Conservation (phyloP, 2,797 vertebrate species). For the Malurus splendens region DNA sequence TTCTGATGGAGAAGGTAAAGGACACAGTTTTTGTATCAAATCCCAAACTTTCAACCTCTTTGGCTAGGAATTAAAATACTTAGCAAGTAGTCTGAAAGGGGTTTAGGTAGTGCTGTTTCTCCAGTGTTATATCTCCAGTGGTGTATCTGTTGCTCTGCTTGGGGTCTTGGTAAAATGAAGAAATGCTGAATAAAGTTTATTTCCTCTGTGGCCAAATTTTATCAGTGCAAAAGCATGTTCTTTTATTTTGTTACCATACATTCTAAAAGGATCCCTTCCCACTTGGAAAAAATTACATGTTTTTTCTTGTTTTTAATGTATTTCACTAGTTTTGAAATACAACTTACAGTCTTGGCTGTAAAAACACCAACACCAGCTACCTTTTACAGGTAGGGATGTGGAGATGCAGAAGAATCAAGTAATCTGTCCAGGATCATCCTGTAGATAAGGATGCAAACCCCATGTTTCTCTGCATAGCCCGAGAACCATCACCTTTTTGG, state of each 20-base stretch:
- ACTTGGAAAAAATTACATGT: background rate
- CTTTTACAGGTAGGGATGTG: background rate
- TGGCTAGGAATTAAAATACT: background rate
- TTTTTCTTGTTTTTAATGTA: background rate
- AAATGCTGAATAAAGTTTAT: background rate
- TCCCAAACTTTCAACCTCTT: background rate
- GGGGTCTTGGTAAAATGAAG: background rate
- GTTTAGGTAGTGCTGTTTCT: background rate
- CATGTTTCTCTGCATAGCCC: background rate
- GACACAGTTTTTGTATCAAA: background rate
- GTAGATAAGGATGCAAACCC: background rate
- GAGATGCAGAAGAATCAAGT: background rate
- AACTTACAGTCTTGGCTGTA: background rate
- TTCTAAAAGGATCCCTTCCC: background rate
- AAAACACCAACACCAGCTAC: background rate
- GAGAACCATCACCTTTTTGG: background rate
- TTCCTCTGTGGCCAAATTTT: background rate
- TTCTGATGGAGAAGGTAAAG: background rate
- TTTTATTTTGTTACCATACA: background rate
- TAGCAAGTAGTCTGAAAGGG: background rate
- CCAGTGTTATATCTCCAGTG: background rate
- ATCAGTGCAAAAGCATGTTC: background rate
- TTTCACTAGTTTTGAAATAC: background rate
- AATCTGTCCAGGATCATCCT: background rate
- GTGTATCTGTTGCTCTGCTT: background rate